These are phyloP conservation scores for Atherix ibis DNA, from an alignment of 2,888 invertebrate species.

Conservation along the genomic window DNA sequence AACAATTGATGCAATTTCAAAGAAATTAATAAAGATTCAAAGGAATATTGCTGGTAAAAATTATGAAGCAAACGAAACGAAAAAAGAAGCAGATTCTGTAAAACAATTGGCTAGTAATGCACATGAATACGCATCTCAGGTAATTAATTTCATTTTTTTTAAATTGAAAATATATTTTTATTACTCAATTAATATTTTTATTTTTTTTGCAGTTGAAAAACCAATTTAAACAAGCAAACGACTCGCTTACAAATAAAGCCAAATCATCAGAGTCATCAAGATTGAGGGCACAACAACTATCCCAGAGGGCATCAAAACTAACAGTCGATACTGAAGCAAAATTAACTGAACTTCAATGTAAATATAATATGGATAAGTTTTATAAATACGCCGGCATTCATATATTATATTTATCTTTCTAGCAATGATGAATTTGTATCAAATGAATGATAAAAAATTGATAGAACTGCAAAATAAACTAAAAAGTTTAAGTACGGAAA, in stretches of 20 bases:
- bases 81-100: conserved; percentile 57
- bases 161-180: background rate
- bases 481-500: too few relatives aligned
- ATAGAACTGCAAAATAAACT: too few relatives aligned
- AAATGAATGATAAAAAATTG: conserved; percentile 41
- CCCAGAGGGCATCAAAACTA: conserved; percentile 65
- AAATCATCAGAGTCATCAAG: conserved; percentile 63
- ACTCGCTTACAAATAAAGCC: conserved; percentile 53
- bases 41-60: conserved; percentile 69
- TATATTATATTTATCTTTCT: conserved; percentile 10
- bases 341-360: conserved; percentile 50
- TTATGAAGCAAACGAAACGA: conserved; percentile 64
- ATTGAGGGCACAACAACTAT: conserved; percentile 57
- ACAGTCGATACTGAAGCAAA: conserved; percentile 64
- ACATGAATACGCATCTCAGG: conserved; percentile 41
- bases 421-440: conserved; percentile 45
- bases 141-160: conserved; percentile 11
- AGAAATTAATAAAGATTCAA: conserved; percentile 57
- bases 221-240: conserved; percentile 56
- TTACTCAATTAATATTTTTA: background rate
- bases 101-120: conserved; percentile 55
- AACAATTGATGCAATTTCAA: conserved; percentile 56
- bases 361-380: conserved; percentile 14
- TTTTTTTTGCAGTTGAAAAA: conserved; percentile 36
- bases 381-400: background rate